These are phyloP conservation scores for Apotomis betuletana DNA, from an alignment of 2,888 invertebrate genomes.

Conservation along the genomic window DNA sequence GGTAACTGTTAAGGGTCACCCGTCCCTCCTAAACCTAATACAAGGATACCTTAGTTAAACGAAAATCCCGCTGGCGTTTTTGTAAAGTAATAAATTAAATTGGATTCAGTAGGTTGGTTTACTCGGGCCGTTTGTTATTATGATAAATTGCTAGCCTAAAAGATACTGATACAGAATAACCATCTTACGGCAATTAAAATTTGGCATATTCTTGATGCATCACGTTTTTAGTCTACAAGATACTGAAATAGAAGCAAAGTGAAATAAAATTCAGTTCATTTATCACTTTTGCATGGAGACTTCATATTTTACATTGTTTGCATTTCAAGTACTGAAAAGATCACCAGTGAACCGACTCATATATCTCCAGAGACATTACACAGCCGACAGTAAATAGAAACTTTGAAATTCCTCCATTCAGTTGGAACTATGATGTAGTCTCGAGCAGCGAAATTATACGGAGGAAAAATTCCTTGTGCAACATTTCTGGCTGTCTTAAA, in stretches of 20 bases:
- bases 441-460: constrained; percentile 15
- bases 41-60: constrained; percentile 40
- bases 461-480: constrained; percentile 8
- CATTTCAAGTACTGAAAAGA: constrained; percentile 25
- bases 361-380: constrained; percentile 11
- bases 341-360: constrained; percentile 3
- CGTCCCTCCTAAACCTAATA: constrained; percentile 31
- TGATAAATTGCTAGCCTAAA: constrained; percentile 36
- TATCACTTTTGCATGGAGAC: constrained; percentile 12
- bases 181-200: neutral
- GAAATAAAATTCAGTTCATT: constrained; percentile 9
- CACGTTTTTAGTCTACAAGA: too few species aligned
- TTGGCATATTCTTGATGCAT: neutral
- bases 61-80: constrained; percentile 38
- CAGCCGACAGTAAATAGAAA: constrained; percentile 13
- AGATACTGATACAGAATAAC: constrained; percentile 22
- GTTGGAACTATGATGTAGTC: constrained; percentile 10
- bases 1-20: constrained; percentile 33
- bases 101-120: constrained; percentile 36
- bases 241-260: neutral
- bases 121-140: constrained; percentile 37
- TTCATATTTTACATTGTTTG: constrained; percentile 6
- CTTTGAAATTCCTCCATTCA: constrained; percentile 10
- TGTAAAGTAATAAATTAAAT: constrained; percentile 41
- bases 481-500: constrained; percentile 12